A percentile compares a stretch with the other conserved stretches of the same genome.
Evolutionary conservation across 2,113 vertebrate species (phyloP).

Genomic region (Hydrochoerus hydrochaeris): DNA sequence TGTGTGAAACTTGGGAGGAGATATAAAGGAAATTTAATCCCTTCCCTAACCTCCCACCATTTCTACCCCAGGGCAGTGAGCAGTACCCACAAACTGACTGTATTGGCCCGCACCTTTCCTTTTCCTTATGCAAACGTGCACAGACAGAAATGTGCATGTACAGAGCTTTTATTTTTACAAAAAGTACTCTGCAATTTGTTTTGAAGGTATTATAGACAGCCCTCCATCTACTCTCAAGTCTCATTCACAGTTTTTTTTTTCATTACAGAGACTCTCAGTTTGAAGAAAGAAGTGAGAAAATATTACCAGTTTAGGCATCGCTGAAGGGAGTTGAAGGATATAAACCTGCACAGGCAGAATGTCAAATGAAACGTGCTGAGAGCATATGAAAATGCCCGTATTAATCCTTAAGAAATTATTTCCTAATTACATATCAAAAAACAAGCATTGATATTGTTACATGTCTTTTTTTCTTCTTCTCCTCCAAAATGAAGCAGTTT

Average conservation of each 20-base stretch:
- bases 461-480: neutral
- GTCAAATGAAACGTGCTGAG: neutral
- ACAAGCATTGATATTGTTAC: neutral
- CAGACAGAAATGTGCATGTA: neutral
- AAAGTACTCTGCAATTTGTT: neutral
- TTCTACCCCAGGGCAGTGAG: neutral
- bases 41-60: neutral
- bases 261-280: neutral
- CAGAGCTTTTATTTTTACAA: neutral
- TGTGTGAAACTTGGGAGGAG: neutral
- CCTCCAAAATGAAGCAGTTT: neutral
- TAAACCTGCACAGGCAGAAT: neutral
- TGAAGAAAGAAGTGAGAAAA: neutral
- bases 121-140: neutral
- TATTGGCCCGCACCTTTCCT: neutral
- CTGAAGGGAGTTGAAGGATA: neutral
- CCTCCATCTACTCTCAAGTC: neutral
- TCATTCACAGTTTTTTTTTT: conserved; percentile 13
- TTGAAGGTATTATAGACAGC: neutral
- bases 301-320: neutral
- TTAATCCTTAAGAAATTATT: conserved; percentile 32
- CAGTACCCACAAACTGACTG: neutral
- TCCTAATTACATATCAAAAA: conserved; percentile 27
- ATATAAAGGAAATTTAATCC: neutral
- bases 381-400: neutral